Base-by-base conservation (phyloP, 1,140 invertebrate genomes). In the Drosophila tristis region DNA sequence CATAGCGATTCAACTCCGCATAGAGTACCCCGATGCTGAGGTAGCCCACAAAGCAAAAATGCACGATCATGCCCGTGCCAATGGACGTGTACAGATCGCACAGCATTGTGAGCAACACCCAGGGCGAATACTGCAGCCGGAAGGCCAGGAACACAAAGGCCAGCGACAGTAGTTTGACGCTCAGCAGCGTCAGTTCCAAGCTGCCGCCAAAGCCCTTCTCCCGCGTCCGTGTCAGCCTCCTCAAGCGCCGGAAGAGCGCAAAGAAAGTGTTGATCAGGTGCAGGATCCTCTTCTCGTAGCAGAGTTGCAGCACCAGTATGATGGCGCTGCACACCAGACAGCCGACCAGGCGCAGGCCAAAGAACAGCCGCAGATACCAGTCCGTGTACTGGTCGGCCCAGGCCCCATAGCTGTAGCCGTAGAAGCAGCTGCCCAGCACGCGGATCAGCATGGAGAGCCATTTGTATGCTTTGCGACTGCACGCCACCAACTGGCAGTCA, bases 11-110 rank as follows among this genome's bases (percentile, higher is more conserved):
- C 1, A 87, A 8, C 25, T 73, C 66, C 26, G 43, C 54, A 23
- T 82, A 89, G 2, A 82, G 66, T 8, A 62, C n/a, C 0, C 63
- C 82, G 4, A 87, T 20, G 45, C 75, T 89, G 0, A 87, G 72
- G 16, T 82, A 87, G 13, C 54, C 71, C 48, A 87, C 43, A 11
- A 79, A 82, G 15, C 63, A 63, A 4, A 77, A 15, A 23, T 87
- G 45, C 44, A 51, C 23, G 0, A 89, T 47, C 43, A 87, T 60
- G 2, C 51, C 39, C 5, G 57, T 43, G 9, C 61, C 50, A 7
- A 76, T 25, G 11, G 49, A 65, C 2, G 25, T 62, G 15, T 77
- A 74, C 0, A 62, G 23, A 48, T 79, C 62, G 0, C 43, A 29
- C 0, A 79, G 5, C 4, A 25, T 7, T 11, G 26, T 13, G 0